Conservation (phyloP, 1,140 invertebrate species). For the Thaumatotibia leucotreta region DNA sequence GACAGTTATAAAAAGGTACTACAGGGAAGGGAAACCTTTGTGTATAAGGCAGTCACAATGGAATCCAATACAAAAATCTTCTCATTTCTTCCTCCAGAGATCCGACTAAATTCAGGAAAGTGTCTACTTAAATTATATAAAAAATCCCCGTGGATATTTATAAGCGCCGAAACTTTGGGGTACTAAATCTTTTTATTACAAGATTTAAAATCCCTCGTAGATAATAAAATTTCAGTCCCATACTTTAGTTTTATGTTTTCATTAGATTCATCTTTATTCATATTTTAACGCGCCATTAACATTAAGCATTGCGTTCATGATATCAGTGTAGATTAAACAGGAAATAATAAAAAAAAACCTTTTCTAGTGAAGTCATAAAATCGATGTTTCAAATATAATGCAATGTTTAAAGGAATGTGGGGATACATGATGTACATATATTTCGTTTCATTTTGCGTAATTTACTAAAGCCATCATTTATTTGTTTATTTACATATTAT, state of each 20-base stretch:
- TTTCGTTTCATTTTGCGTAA: too few relatives aligned
- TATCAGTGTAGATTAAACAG: neutral
- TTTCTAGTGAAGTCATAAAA: too few relatives aligned
- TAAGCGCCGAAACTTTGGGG: neutral
- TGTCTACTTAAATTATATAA: constrained; percentile 6
- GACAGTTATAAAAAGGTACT: neutral
- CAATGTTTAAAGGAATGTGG: too few relatives aligned
- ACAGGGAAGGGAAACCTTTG: neutral
- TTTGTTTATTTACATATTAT: too few relatives aligned
- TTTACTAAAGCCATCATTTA: too few relatives aligned
- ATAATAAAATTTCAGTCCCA: neutral
- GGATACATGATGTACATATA: too few relatives aligned
- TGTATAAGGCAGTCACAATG: neutral
- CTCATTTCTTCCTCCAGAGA: neutral
- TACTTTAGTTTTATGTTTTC: neutral
- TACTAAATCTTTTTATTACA: neutral
- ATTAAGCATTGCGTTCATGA: neutral
- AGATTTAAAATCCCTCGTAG: neutral
- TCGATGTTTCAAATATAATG: too few relatives aligned
- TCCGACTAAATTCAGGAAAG: neutral
- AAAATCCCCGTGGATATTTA: neutral
- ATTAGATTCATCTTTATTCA: neutral
- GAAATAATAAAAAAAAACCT: too few relatives aligned
- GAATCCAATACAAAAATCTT: neutral
- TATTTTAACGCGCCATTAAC: neutral